A percentile compares a stretch with the other conserved stretches of the same genome.
Evolutionary conservation across 2,888 invertebrate species (phyloP).

Genomic region (Dinocampus coccinellae): DNA sequence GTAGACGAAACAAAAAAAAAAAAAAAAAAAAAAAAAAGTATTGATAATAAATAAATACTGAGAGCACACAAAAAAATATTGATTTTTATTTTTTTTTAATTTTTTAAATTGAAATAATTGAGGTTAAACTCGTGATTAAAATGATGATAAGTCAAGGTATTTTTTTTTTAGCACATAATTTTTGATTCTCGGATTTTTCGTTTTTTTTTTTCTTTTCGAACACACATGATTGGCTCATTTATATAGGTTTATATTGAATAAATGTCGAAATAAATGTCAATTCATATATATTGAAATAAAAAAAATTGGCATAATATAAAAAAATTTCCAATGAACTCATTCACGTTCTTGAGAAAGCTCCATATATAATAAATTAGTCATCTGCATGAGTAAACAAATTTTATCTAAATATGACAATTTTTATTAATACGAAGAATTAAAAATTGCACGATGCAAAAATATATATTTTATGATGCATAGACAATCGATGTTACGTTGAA

Average conservation of each 20-base stretch:
- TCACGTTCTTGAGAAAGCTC: not conserved
- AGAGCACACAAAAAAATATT: no score
- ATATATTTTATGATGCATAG: constrained; percentile 4
- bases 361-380: not conserved
- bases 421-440: not conserved
- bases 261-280: not conserved
- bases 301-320: not conserved
- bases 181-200: not conserved
- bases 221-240: not conserved
- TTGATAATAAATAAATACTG: no score
- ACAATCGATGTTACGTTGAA: not conserved
- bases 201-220: no score
- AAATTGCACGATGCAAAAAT: constrained; percentile 4
- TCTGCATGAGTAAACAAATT: not conserved
- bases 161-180: not conserved
- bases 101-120: not conserved
- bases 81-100: no score
- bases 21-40: not conserved
- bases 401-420: not conserved
- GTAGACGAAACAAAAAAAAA: not conserved
- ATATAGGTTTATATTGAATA: not conserved
- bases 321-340: not conserved
- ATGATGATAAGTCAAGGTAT: constrained; percentile 1
- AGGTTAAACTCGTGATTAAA: constrained; percentile 9
- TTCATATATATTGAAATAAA: not conserved